Base-by-base conservation (phyloP, 2,888 invertebrate genomes). In the Hypsopygia costalis region DNA sequence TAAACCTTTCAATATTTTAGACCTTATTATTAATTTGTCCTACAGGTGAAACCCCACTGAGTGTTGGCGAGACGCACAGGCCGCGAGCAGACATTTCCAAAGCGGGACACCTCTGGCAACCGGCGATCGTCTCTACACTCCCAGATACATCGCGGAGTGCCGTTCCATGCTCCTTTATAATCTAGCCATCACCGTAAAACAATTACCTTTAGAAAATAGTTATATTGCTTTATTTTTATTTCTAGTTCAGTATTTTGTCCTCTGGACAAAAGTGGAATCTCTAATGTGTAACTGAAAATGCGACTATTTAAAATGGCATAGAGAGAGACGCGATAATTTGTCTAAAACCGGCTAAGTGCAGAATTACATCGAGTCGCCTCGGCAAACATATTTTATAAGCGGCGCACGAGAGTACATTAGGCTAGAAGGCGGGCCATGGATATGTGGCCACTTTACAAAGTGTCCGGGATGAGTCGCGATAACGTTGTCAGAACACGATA, bases 401-500 rank as follows among this genome's bases (percentile, higher is more conserved):
- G 55, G 52, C 63, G 61, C 63, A 52, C 57, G 61, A 56, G 51
- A 55, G 62, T 68, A 66, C 67, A 67, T 70, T 70, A 66, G 60
- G 60, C 54, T 56, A 51, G 58, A 55, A 67, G 68, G 63, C 76
- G 69, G 59, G 69, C 68, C 69, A 59, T 65, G 78, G 74, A 76
- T 77, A 71, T 77, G 78, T 72, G 79, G 75, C 79, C 86, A 85
- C 86, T 87, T 83, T 83, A 86, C 83, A 83, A 85, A 87, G 79
- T 81, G 87, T 82, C 82, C 83, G 77, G 83, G 83, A 85, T 81
- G 88, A 83, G 82, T 73, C 79, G 83, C 80, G 86, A 87, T 87
- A 86, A 78, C 83, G 82, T 81, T 83, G 83, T 85, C 83, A 80
- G 83, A 86, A 88, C 87, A 88, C 83, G 87, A 86, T 87, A 87